phyloP scores from a whole-genome alignment of 1,140 invertebrate genomes.

The Drosophila malerkotliana region DNA sequence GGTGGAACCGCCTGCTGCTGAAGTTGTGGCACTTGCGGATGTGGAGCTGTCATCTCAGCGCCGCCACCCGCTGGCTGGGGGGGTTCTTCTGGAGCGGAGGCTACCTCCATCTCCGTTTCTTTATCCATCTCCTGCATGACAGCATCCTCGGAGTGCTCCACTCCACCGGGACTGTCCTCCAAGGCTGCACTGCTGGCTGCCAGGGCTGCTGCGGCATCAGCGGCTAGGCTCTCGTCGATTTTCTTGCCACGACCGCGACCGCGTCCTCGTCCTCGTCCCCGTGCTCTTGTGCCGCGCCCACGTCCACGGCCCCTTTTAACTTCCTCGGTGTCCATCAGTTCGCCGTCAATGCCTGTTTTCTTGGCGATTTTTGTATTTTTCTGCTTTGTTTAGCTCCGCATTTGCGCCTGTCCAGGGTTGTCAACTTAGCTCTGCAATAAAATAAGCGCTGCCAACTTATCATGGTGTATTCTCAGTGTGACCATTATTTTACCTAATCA shows the following conservation, averaged over 20 bases:
- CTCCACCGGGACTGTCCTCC: slow-evolving; percentile 52
- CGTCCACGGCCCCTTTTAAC: slow-evolving; percentile 86
- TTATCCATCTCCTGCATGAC: slow-evolving; percentile 57
- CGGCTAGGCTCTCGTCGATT: slow-evolving; percentile 87
- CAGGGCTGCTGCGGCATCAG: slow-evolving; percentile 79
- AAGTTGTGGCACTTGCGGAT: slow-evolving; percentile 27
- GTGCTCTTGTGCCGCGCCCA: slow-evolving; percentile 85
- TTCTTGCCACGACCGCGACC: slow-evolving; percentile 90
- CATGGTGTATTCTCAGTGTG: not conserved
- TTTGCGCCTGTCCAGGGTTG: slow-evolving; percentile 11
- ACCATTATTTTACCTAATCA: not conserved
- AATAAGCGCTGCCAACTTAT: not conserved
- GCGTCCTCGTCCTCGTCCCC: slow-evolving; percentile 87
- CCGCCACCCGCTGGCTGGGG: slow-evolving; percentile 12
- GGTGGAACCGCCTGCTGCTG: slow-evolving; percentile 53
- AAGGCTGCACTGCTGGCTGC: slow-evolving; percentile 48
- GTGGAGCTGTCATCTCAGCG: slow-evolving; percentile 34
- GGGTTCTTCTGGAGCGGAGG: slow-evolving; percentile 28
- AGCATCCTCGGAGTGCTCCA: slow-evolving; percentile 55
- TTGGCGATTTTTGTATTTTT: slow-evolving; percentile 11
- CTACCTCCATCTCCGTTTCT: slow-evolving; percentile 59
- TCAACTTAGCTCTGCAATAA: not conserved
- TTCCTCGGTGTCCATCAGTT: slow-evolving; percentile 83
- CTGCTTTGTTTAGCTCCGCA: slow-evolving; percentile 27
- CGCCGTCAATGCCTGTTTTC: not conserved